Base-by-base conservation (phyloP, 2,797 vertebrate genomes). In the Gymnopithys bicolor region DNA sequence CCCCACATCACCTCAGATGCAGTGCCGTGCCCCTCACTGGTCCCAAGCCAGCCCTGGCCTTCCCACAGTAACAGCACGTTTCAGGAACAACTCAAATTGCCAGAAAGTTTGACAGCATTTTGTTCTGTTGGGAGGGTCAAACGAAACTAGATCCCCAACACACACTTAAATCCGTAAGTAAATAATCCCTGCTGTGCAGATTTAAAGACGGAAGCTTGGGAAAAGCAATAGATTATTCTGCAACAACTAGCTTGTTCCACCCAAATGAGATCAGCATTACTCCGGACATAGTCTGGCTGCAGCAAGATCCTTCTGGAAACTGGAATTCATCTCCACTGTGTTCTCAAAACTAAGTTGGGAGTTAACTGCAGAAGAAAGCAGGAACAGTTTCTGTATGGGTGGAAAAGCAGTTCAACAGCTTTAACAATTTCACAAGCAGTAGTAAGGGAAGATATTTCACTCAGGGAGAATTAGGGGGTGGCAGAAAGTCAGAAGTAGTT, bases 251-350 rank as follows among this genome's bases (percentile, higher is more conserved):
- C 66, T 88, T 89, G 82, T 94, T 94, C 95, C 94, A 94, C 87
- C 91, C 94, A 84, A 91, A 94, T 91, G 94, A 96, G 93, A 94
- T 94, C 87, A 95, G 93, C 27, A 3, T 49, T 70, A 53, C 68
- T 49, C 58, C 10, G 3, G 75, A 79, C 35, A 52, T 39, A 88
- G 91, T 24, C 87, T 0, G 35, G 66, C 69, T 91, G 66, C 79
- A 71, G 82, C 17, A 1, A 64, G 71, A 75, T 83, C 62, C 73
- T 95, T 81, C 95, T 71, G 85, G 73, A 94, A 89, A 71, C 62
- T n/a, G 69, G 66, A 94, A 84, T 46, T 80, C 4, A 1, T 46
- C 59, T 49, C 59, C 55, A 32, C 68, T 73, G 14, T 3, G 21
- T 10, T 79, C 84, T 74, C 46, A 51, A 35, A 77, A 68, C 71